A percentile compares a stretch with the other conserved stretches of the same genome.
Conservation (phyloP, 2,113 vertebrate genomes). For the Sclerurus mexicanus region DNA sequence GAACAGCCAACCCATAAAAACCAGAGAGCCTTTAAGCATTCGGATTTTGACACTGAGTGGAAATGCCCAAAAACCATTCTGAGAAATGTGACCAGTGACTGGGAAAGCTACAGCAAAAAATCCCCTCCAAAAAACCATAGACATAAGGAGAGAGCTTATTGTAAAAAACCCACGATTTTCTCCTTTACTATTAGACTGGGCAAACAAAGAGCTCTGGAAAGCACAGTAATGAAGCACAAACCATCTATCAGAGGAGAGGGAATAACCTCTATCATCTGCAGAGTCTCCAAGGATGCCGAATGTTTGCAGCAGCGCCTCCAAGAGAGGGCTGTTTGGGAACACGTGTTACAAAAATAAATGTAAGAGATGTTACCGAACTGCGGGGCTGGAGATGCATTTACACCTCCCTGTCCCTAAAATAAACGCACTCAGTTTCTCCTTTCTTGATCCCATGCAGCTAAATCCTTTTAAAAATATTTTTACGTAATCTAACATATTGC, state of each 20-base stretch:
- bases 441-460: neutral
- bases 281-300: neutral
- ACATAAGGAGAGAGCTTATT: neutral
- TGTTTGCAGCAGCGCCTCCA: neutral
- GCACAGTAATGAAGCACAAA: neutral
- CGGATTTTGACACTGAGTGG: neutral
- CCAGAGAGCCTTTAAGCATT: neutral
- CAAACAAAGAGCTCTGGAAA: neutral
- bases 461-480: neutral
- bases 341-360: neutral
- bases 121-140: neutral
- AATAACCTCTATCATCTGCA: neutral
- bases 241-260: neutral
- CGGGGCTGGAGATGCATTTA: neutral
- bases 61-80: neutral
- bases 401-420: neutral
- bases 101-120: slow-evolving; percentile 10
- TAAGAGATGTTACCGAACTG: neutral
- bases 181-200: neutral
- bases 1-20: neutral
- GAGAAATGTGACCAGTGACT: slow-evolving; percentile 14
- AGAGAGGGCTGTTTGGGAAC: neutral
- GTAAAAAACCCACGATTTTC: neutral
- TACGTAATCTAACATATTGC: neutral
- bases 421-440: neutral